Base-by-base conservation (phyloP, 1,140 invertebrate genomes). In the Drosophila simulans region DNA sequence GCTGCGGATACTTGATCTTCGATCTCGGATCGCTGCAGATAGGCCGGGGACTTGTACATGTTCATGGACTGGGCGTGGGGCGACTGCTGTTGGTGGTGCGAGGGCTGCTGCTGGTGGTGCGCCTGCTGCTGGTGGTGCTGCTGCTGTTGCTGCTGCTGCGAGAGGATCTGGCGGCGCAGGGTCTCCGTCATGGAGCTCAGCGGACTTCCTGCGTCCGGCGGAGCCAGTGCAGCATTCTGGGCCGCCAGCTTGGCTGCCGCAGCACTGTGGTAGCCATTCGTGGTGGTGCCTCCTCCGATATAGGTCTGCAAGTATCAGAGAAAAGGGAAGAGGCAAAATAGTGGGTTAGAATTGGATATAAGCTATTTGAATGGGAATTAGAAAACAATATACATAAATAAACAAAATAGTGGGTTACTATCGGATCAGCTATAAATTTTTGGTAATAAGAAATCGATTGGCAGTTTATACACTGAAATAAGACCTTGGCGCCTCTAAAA, bases 11-110 rank as follows among this genome's bases (percentile, higher is more conserved):
- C 79, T 45, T 91, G 91, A 68, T 92, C 90, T 54, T 92, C 91
- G 27, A 92, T 92, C 63, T 92, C 91, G 27, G 91, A 92, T 5
- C 91, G 70, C 15, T 92, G 91, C 64, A 91, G 56, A 59, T 91
- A 91, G 0, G 91, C 90, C 27, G 91, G 91, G 0, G 90, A 91
- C 56, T 91, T 91, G 73, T 91, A 91, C 86, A 91, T 91, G 55
- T 91, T 91, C 90, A 91, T 90, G 10, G 90, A 84, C 65, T 88
- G 90, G 2, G 63, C 56, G 37, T 90, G 73, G 5, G 90, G 90
- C 51, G 90, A 90, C 54, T 91, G 85, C 20, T 90, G 77, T 0
- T 79, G 77, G 40, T 90, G 85, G 31, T 90, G 85, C 40, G 85
- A 81, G 8, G 79, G 63, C 15, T 88, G 86, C 20, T 88, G 86